Conservation (phyloP, 2,113 vertebrate genomes). For the Cryptomyrus ogoouensis region DNA sequence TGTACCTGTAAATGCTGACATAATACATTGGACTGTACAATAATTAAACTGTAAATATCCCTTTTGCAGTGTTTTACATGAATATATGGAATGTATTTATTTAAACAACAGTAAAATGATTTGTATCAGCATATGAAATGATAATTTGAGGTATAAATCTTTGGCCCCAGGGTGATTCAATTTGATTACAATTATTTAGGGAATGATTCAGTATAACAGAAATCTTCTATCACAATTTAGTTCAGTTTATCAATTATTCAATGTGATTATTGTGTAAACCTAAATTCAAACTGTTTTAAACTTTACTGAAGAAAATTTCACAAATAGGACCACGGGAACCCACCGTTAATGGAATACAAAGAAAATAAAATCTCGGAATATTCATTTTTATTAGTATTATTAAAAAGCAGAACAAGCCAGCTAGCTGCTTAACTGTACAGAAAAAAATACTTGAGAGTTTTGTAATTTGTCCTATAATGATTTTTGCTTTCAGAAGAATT, state of each 20-base stretch:
- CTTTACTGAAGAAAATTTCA: neutral
- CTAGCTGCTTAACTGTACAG: neutral
- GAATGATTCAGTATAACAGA: neutral
- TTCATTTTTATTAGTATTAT: neutral
- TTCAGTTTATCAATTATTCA: neutral
- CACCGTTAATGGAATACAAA: neutral
- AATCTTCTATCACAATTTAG: neutral
- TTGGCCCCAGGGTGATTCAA: neutral
- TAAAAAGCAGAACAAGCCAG: neutral
- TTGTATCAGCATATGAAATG: neutral
- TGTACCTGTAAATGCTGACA: neutral
- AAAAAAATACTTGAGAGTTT: neutral
- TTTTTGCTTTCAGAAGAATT: neutral
- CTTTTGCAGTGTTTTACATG: neutral
- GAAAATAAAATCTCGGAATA: neutral
- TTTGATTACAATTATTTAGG: neutral
- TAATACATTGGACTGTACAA: neutral
- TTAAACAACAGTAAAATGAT: neutral
- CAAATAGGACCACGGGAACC: neutral
- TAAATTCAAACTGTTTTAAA: neutral
- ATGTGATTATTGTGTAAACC: neutral
- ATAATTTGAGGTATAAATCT: neutral
- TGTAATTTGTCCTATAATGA: neutral
- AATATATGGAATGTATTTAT: neutral
- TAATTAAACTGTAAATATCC: neutral